These are phyloP conservation scores for Ptychoptera contaminata DNA, from an alignment of 2,888 invertebrate genomes.

Conservation along the genomic window DNA sequence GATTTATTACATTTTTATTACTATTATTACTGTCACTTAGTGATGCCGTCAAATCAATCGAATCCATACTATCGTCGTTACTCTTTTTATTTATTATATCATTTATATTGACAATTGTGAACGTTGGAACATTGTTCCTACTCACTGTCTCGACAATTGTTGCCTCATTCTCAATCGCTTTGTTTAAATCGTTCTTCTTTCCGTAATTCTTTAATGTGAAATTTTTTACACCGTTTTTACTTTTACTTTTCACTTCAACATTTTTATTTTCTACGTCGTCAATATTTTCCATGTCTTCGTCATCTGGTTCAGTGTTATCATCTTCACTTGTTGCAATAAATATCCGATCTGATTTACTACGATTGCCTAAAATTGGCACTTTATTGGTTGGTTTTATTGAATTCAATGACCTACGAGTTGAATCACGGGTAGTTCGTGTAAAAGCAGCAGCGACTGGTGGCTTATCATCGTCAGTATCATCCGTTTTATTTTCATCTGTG, in stretches of 20 bases:
- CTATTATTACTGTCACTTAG: not conserved
- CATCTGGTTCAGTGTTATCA: constrained; percentile 8
- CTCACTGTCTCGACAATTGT: not conserved
- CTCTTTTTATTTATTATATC: constrained; percentile 29
- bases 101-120: constrained; percentile 29
- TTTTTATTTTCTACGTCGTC: not conserved
- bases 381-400: too few species aligned
- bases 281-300: constrained; percentile 11
- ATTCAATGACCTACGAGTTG: too few species aligned
- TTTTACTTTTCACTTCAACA: not conserved
- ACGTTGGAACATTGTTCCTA: constrained; percentile 18
- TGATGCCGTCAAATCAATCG: constrained; percentile 2
- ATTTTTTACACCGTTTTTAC: too few species aligned
- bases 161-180: not conserved
- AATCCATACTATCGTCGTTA: constrained; percentile 8
- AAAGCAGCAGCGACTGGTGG: too few species aligned
- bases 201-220: too few species aligned
- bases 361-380: too few species aligned
- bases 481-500: constrained; percentile 10
- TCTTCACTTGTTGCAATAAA: too few species aligned
- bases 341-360: too few species aligned
- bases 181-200: too few species aligned
- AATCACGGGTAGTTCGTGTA: too few species aligned
- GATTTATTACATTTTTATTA: not conserved
- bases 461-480: not conserved